Conservation (phyloP, 2,888 invertebrate species). For the Elysia crispata region DNA sequence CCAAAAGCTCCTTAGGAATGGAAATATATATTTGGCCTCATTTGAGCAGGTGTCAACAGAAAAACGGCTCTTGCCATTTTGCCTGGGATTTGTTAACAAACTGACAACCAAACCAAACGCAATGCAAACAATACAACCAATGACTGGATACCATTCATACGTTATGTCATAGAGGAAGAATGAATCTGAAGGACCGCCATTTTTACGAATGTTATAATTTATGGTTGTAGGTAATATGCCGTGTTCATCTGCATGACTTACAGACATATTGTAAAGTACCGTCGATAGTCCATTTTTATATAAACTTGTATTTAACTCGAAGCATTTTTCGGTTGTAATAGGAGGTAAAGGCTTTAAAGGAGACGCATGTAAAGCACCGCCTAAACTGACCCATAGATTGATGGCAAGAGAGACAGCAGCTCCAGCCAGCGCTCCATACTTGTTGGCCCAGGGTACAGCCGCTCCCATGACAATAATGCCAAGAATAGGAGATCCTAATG, state of each 20-base stretch:
- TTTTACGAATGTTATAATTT: neutral
- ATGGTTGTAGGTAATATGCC: no score
- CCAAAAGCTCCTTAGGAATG: no score
- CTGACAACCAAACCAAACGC: neutral
- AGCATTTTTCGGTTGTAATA: constrained; percentile 27
- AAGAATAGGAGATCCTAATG: constrained; percentile 57
- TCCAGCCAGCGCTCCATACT: constrained; percentile 48
- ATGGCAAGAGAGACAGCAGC: constrained; percentile 24
- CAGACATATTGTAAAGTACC: neutral
- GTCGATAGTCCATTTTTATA: neutral
- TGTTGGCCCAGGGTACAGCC: constrained; percentile 55
- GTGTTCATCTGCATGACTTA: no score
- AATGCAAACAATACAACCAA: constrained; percentile 33
- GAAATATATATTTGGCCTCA: no score
- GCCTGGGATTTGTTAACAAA: neutral
- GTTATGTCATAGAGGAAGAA: constrained; percentile 49
- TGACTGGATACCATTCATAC: constrained; percentile 45
- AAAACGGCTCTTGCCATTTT: no score
- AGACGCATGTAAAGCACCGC: constrained; percentile 32
- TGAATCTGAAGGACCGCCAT: neutral
- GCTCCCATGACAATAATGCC: constrained; percentile 62
- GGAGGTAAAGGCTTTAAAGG: no score
- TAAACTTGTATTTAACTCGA: neutral
- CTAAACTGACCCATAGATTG: constrained; percentile 38
- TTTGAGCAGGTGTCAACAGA: no score